Base-by-base conservation (phyloP, 2,888 invertebrate genomes). In the Aphodius granarius region DNA sequence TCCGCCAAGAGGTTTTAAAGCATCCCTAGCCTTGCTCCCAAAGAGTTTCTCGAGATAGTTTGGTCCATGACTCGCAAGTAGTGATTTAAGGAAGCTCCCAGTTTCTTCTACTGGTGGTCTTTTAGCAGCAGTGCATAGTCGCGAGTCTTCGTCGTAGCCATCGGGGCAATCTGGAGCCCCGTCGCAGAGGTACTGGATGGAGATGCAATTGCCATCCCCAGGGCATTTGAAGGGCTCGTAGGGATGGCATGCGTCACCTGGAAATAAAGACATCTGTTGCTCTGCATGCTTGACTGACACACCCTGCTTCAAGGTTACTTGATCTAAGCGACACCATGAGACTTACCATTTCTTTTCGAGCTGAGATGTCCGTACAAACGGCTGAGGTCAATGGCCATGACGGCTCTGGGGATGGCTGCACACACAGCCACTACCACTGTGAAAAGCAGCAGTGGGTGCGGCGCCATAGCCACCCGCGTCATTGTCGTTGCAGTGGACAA, bases 151-250 rank as follows among this genome's bases (percentile, higher is more conserved):
- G 83, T 98, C 98, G 84, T 98, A 98, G 2, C 97, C 97, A 84
- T 97, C 97, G 72, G 94, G 93, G 89, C 97, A 98, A 88, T 97
- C 97, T 0, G 97, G 95, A 6, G 95, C 94, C 17, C 97, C 97
- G 86, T 98, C 97, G 87, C 97, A 98, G 72, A 97, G 90, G 88
- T 98, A 97, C 87, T 97, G 97, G 87, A 98, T 97, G 80, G 97
- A 97, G 88, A 98, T 97, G 89, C 97, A 98, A 86, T 94, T 94
- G 43, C 95, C 95, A 85, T 95, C 95, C 78, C 96, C 96, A 0
- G 97, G 98, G 86, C 98, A 98, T 86, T 96, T 96, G 90, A 98
- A 98, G 63, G 97, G 98, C 88, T 97, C 97, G 88, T 97, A 97
- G 0, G 97, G 96, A 86, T 96, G 97, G 84, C 97, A 97, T 82